Conservation (phyloP, 2,797 vertebrate species). For the Pteropus rufus region DNA sequence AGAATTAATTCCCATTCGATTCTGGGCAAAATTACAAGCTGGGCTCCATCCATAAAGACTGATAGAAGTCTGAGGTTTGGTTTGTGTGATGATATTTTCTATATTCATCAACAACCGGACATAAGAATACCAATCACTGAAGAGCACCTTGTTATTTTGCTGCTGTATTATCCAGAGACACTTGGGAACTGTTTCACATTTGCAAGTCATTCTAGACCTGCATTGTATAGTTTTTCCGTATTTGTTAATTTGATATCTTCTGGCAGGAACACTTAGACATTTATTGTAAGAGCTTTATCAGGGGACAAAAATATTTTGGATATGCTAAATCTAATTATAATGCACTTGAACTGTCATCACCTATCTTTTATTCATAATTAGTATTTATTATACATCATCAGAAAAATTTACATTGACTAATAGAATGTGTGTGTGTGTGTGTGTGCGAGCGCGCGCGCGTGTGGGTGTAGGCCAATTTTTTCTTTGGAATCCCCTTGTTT, state of each 20-base stretch:
- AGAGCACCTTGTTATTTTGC: not conserved
- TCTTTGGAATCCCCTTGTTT: conserved; percentile 23
- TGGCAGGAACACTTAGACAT: conserved; percentile 22
- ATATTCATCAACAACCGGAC: not conserved
- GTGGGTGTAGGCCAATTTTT: not conserved
- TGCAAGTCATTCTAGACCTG: conserved; percentile 20
- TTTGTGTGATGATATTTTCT: conserved; percentile 9
- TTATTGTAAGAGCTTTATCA: conserved; percentile 46
- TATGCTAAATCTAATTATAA: conserved; percentile 60
- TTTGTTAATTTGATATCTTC: conserved; percentile 49
- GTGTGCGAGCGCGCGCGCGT: not conserved
- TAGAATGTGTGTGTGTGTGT: not conserved
- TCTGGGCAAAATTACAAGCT: conserved; percentile 69
- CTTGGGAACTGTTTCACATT: not conserved
- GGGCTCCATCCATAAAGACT: conserved; percentile 62
- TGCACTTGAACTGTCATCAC: not conserved
- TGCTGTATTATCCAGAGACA: not conserved
- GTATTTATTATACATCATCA: not conserved
- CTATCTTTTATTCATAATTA: conserved; percentile 25
- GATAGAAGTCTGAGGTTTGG: conserved; percentile 33
- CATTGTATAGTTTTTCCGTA: not conserved
- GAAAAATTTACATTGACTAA: conserved; percentile 34
- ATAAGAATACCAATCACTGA: not conserved
- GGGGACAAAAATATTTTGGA: conserved; percentile 51
- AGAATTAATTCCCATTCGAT: conserved; percentile 71